Evolutionary conservation across 2,797 vertebrate genomes (phyloP).

Genomic region (Gallinago stenura): DNA sequence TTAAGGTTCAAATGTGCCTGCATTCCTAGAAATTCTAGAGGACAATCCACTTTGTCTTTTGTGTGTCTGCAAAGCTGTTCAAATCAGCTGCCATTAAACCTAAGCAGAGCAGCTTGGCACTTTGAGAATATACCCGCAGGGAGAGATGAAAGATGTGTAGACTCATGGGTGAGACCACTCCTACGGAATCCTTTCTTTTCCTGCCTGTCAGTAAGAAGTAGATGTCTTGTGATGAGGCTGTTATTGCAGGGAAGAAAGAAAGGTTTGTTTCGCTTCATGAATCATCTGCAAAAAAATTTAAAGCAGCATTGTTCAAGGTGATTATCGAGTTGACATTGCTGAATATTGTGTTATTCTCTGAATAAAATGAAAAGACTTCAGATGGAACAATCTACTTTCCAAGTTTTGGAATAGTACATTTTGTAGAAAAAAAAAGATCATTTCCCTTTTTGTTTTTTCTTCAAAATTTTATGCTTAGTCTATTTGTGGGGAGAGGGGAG

Average conservation of each 20-base stretch:
- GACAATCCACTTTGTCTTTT: not conserved
- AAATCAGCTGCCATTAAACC: constrained; percentile 1
- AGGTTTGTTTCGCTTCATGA: constrained; percentile 34
- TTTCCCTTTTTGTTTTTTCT: not conserved
- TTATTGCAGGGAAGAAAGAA: constrained; percentile 11
- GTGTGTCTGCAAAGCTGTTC: not conserved
- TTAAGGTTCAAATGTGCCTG: not conserved
- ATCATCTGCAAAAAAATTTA: constrained; percentile 20
- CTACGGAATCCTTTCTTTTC: constrained; percentile 19
- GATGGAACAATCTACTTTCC: not conserved
- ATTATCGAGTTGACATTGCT: not conserved
- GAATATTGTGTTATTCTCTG: not conserved
- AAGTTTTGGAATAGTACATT: not conserved
- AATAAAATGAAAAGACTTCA: not conserved
- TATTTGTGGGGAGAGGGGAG: not conserved
- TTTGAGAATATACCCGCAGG: not conserved
- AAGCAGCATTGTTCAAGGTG: not conserved
- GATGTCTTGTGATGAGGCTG: constrained; percentile 9
- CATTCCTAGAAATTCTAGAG: not conserved
- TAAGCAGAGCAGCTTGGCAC: not conserved
- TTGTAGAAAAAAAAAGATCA: not conserved
- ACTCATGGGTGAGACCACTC: constrained; percentile 7
- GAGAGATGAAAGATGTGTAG: constrained; percentile 2
- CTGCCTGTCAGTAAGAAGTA: not conserved
- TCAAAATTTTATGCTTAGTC: not conserved